phyloP scores from a whole-genome alignment of 2,888 invertebrate species.

The Poecilobothrus nobilitatus region DNA sequence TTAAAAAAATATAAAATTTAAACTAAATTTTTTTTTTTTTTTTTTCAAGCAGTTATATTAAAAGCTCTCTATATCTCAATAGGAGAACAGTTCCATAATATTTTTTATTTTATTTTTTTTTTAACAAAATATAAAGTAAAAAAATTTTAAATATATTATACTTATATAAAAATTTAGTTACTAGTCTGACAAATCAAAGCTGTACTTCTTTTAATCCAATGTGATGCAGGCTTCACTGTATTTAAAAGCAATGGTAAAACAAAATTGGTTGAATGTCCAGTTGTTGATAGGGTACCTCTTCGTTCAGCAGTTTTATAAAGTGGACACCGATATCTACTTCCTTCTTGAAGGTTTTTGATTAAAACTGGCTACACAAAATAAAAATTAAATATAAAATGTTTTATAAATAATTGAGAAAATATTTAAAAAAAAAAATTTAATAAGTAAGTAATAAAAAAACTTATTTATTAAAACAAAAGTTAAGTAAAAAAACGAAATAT shows the following conservation, averaged over 20 bases:
- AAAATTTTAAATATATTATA: neutral
- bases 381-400: constrained; percentile 2
- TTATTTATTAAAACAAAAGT: too few species aligned
- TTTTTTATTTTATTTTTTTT: neutral
- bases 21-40: too few species aligned
- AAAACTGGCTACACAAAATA: constrained; percentile 37
- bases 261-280: constrained; percentile 77
- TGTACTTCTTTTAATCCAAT: constrained; percentile 71
- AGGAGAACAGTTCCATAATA: neutral
- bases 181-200: constrained; percentile 63
- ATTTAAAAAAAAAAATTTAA: neutral
- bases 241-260: constrained; percentile 63
- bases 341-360: constrained; percentile 37
- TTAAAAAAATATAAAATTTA: neutral
- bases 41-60: too few species aligned
- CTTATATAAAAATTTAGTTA: constrained; percentile 21
- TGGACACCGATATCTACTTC: constrained; percentile 60
- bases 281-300: constrained; percentile 66
- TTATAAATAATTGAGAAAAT: neutral
- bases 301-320: constrained; percentile 70
- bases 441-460: too few species aligned
- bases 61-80: too few species aligned
- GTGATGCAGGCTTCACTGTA: constrained; percentile 54
- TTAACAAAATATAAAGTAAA: constrained; percentile 7
- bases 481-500: too few species aligned